Conservation (phyloP, 2,888 invertebrate species). For the Osedax frankpressi region DNA sequence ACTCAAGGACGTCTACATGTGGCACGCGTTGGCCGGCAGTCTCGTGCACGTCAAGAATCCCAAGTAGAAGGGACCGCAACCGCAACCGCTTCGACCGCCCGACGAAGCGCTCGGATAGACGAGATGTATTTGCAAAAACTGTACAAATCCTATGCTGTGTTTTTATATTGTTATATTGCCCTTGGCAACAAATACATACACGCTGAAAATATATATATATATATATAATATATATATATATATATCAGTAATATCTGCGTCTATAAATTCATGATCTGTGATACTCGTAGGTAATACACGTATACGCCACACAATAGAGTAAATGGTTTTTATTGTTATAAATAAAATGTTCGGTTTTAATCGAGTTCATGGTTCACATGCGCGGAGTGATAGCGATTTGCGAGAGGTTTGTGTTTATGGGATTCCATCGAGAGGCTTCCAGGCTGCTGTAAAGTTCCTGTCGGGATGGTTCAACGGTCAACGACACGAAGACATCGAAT, state of each 20-base stretch:
- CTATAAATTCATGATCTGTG: too few relatives aligned
- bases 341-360: neutral
- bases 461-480: too few relatives aligned
- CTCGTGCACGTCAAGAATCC: constrained; percentile 27
- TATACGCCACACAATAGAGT: too few relatives aligned
- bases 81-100: too few relatives aligned
- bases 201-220: neutral
- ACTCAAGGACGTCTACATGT: constrained; percentile 25
- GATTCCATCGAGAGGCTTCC: neutral
- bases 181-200: too few relatives aligned
- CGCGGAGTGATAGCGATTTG: neutral
- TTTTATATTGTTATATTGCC: neutral
- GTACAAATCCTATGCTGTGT: neutral
- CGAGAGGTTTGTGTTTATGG: neutral
- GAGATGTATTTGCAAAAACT: too few relatives aligned
- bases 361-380: neutral
- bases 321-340: too few relatives aligned
- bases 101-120: too few relatives aligned
- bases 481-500: too few relatives aligned
- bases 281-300: too few relatives aligned
- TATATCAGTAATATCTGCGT: neutral
- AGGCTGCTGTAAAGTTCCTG: neutral
- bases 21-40: constrained; percentile 28
- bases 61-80: too few relatives aligned
- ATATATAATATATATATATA: neutral